phyloP scores from a whole-genome alignment of 2,113 vertebrate species.

The Psittacula cyanocephala region DNA sequence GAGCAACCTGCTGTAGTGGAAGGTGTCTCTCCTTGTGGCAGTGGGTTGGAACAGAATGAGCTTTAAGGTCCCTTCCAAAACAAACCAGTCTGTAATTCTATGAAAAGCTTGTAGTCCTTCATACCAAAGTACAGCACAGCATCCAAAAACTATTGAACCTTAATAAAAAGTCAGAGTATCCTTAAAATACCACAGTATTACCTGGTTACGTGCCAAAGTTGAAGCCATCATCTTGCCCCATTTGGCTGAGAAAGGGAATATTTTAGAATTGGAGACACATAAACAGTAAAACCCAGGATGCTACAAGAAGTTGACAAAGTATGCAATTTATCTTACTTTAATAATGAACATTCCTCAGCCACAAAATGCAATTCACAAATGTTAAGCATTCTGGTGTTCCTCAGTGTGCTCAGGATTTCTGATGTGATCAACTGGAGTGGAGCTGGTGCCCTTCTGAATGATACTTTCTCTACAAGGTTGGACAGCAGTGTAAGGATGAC shows the following conservation, averaged over 20 bases:
- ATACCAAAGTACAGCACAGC: neutral
- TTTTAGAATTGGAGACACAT: constrained; percentile 15
- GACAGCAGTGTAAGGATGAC: neutral
- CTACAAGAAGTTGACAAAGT: constrained; percentile 34
- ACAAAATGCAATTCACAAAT: neutral
- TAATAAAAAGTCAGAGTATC: neutral
- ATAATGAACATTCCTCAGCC: neutral
- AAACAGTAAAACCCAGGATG: neutral
- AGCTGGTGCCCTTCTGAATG: neutral
- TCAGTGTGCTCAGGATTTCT: neutral
- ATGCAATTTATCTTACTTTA: constrained; percentile 32
- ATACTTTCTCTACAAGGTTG: neutral
- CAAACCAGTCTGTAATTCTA: neutral
- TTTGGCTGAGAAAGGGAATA: constrained; percentile 2
- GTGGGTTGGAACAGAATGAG: neutral
- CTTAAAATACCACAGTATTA: neutral
- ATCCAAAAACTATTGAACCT: constrained; percentile 12
- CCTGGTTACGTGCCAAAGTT: neutral
- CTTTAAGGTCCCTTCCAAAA: neutral
- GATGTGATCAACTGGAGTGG: neutral
- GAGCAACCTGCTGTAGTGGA: neutral
- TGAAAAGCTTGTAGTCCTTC: neutral
- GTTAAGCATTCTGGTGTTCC: neutral
- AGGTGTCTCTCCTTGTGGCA: neutral
- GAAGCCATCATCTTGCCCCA: constrained; percentile 14